Conservation (phyloP, 2,797 vertebrate genomes). For the Pampus argenteus region DNA sequence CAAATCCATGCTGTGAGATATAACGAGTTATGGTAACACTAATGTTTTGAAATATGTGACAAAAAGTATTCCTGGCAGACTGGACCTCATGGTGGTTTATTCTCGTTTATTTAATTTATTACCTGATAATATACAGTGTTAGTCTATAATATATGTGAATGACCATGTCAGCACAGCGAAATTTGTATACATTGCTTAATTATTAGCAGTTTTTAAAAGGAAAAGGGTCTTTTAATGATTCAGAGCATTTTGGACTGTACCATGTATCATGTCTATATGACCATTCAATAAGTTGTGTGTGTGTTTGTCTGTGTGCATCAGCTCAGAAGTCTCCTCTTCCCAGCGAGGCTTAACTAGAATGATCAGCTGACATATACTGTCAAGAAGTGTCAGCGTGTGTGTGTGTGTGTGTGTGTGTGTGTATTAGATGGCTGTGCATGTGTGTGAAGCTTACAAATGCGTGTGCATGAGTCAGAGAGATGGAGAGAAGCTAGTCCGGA, state of each 20-base stretch:
- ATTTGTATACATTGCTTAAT: neutral
- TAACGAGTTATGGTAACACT: neutral
- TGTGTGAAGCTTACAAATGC: constrained; percentile 53
- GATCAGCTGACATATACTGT: constrained; percentile 59
- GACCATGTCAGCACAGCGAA: constrained; percentile 1
- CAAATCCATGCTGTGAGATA: neutral
- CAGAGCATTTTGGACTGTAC: constrained; percentile 15
- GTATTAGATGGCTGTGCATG: constrained; percentile 21
- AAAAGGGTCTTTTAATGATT: constrained; percentile 45
- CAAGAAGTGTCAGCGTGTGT: constrained; percentile 34
- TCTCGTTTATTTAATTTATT: constrained; percentile 11
- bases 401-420: constrained; percentile 2
- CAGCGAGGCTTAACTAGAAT: constrained; percentile 30
- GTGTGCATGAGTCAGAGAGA: constrained; percentile 48
- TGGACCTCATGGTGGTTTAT: neutral
- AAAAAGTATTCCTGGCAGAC: neutral
- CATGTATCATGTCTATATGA: constrained; percentile 23
- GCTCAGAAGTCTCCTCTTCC: constrained; percentile 42
- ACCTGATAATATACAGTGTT: neutral
- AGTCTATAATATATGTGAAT: neutral
- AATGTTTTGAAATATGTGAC: neutral
- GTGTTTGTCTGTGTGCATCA: constrained; percentile 21
- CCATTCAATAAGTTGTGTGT: constrained; percentile 13
- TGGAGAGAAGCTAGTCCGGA: constrained; percentile 46
- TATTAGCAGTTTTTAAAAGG: constrained; percentile 5